phyloP scores from a whole-genome alignment of 1,140 invertebrate species.

The Chionoecetes opilio region DNA sequence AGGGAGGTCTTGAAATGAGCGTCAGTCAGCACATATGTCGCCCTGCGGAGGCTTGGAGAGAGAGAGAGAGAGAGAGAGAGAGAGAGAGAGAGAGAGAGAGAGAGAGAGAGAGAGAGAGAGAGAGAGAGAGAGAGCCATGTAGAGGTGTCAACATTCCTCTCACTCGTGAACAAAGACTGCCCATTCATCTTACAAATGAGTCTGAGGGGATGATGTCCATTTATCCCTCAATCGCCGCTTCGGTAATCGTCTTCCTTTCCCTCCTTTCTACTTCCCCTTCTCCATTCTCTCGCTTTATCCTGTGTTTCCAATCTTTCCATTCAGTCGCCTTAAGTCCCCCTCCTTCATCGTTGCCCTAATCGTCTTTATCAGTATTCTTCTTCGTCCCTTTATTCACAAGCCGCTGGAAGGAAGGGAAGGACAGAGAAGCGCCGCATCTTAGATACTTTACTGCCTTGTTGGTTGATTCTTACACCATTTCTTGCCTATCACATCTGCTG shows the following conservation, averaged over 20 bases:
- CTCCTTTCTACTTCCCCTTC: not conserved
- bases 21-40: slow-evolving; percentile 3
- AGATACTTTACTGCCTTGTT: too few species aligned
- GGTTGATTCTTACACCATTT: too few species aligned
- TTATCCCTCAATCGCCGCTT: not conserved
- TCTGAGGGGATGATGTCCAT: not conserved
- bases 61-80: not conserved
- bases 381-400: not conserved
- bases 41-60: not conserved
- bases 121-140: too few species aligned
- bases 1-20: not conserved
- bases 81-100: not conserved
- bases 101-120: too few species aligned
- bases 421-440: too few species aligned
- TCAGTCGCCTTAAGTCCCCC: too few species aligned
- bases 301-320: not conserved
- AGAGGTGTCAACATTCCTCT: too few species aligned
- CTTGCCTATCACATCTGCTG: too few species aligned
- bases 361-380: not conserved
- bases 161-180: not conserved
- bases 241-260: not conserved
- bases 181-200: not conserved
- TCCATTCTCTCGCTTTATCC: not conserved
- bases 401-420: too few species aligned
- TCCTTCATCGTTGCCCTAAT: not conserved